phyloP scores from a whole-genome alignment of 1,140 invertebrate genomes.

The Drosophila serrata region DNA sequence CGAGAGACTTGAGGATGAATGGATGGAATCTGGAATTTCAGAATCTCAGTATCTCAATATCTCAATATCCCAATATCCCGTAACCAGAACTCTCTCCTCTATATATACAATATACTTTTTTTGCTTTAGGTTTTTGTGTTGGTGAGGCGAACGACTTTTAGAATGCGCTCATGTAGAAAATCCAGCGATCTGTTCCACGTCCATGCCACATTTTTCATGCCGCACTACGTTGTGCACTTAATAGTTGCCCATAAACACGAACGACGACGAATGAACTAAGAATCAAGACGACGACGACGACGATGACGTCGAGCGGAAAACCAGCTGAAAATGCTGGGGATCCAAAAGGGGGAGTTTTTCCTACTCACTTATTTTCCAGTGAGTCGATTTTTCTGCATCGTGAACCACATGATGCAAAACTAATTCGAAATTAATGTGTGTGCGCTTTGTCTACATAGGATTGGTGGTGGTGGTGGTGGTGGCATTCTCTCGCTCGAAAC shows the following conservation, averaged over 20 bases:
- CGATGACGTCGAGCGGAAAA: slow-evolving; percentile 9
- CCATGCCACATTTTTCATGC: slow-evolving; percentile 81
- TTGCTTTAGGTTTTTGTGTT: background rate
- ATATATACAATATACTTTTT: background rate
- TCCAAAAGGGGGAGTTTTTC: slow-evolving; percentile 1
- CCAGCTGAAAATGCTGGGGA: slow-evolving; percentile 37
- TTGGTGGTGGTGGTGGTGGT: slow-evolving; percentile 23
- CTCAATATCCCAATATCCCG: background rate
- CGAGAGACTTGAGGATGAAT: slow-evolving; percentile 35
- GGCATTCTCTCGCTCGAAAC: too few relatives aligned
- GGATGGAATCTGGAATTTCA: slow-evolving; percentile 13
- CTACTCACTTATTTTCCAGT: slow-evolving; percentile 27
- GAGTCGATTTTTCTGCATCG: slow-evolving; percentile 83
- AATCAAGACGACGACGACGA: slow-evolving; percentile 3
- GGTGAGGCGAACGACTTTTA: slow-evolving; percentile 60
- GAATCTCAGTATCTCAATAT: background rate
- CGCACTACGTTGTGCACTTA: slow-evolving; percentile 78
- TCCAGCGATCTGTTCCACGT: slow-evolving; percentile 83
- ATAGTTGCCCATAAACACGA: slow-evolving; percentile 80
- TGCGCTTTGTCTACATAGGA: slow-evolving; percentile 77
- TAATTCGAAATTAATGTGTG: slow-evolving; percentile 84
- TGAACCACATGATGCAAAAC: slow-evolving; percentile 84
- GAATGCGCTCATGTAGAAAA: slow-evolving; percentile 81
- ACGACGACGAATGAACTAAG: slow-evolving; percentile 31
- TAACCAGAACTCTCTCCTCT: background rate